These are phyloP conservation scores for Aphaenogaster floridana DNA, from an alignment of 1,140 invertebrate genomes.

Conservation along the genomic window DNA sequence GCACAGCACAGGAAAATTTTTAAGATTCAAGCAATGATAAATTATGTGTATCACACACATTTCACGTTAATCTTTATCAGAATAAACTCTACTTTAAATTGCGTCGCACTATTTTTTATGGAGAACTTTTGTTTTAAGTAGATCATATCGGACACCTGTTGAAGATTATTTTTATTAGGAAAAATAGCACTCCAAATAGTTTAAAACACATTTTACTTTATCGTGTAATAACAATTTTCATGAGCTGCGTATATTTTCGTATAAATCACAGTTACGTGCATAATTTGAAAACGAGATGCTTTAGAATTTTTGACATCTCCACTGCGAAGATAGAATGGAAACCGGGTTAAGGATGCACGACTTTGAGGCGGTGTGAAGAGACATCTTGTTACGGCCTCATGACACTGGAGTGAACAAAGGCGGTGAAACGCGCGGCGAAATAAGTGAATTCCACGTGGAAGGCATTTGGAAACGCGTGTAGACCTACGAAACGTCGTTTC, in stretches of 20 bases:
- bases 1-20: background rate
- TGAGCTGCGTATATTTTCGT: background rate
- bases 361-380: slow-evolving; percentile 55
- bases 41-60: too few species aligned
- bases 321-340: slow-evolving; percentile 50
- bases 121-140: background rate
- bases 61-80: background rate
- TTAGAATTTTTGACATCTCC: slow-evolving; percentile 46
- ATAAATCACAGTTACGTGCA: slow-evolving; percentile 5
- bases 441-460: slow-evolving; percentile 49
- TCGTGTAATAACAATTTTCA: background rate
- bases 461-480: slow-evolving; percentile 40
- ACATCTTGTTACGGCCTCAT: slow-evolving; percentile 65
- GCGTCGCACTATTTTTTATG: background rate
- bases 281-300: slow-evolving; percentile 24
- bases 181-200: background rate
- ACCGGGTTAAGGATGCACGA: slow-evolving; percentile 57
- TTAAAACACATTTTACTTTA: background rate
- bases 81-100: background rate
- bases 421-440: slow-evolving; percentile 47
- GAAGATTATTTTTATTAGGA: background rate
- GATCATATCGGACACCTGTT: background rate
- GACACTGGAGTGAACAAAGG: slow-evolving; percentile 61
- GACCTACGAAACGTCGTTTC: slow-evolving; percentile 46
- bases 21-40: background rate